phyloP scores from a whole-genome alignment of 2,797 vertebrate genomes.

The Coregonus sp. region DNA sequence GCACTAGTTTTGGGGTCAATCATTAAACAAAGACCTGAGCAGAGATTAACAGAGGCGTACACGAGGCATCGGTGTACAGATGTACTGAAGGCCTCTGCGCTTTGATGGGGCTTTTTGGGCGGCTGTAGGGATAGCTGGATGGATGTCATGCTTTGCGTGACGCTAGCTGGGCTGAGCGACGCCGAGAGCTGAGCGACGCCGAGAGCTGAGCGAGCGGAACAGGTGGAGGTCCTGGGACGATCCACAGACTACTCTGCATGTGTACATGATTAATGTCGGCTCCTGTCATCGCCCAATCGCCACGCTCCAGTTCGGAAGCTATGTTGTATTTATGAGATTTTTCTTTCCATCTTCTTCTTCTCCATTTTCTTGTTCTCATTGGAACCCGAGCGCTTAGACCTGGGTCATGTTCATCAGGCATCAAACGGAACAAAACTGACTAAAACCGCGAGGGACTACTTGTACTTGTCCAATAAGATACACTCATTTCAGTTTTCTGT shows the following conservation, averaged over 20 bases:
- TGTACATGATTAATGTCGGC: constrained; percentile 21
- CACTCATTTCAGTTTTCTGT: not conserved
- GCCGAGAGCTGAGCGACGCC: not conserved
- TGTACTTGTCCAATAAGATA: not conserved
- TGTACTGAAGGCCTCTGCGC: not conserved
- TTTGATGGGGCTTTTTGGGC: not conserved
- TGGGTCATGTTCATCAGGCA: not conserved
- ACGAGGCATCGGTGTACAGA: no score
- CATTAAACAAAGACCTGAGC: constrained; percentile 2
- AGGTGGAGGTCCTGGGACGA: constrained; percentile 19
- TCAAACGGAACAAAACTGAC: not conserved
- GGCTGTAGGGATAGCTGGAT: not conserved
- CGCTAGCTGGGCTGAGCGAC: not conserved
- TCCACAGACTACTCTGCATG: not conserved
- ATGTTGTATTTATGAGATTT: constrained; percentile 7
- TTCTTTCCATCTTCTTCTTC: not conserved
- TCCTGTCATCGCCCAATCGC: not conserved
- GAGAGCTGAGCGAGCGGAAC: constrained; percentile 8
- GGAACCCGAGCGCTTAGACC: not conserved
- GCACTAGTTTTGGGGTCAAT: constrained; percentile 4
- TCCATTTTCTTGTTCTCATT: not conserved
- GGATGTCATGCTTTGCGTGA: constrained; percentile 3
- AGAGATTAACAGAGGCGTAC: no score
- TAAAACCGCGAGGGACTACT: not conserved
- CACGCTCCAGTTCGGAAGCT: not conserved